Conservation (phyloP, 1,140 invertebrate genomes). For the Aphis gossypii region DNA sequence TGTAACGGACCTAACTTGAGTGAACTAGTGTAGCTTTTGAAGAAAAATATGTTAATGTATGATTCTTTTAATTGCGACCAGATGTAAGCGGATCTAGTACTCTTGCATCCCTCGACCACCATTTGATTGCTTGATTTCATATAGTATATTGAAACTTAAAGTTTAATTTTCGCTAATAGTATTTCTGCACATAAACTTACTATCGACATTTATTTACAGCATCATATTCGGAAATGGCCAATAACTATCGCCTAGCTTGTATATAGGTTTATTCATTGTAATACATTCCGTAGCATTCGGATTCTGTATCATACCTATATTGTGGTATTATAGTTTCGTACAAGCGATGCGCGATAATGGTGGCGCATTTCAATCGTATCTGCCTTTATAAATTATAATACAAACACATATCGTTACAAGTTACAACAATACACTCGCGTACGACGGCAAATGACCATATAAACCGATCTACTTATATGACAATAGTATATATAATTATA, state of each 20-base stretch:
- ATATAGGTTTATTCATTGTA: not conserved
- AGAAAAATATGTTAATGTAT: not conserved
- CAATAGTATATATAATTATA: not conserved
- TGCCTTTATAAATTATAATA: not conserved
- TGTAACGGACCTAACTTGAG: not conserved
- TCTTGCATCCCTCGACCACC: not conserved
- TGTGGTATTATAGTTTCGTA: not conserved
- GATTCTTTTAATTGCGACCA: not conserved
- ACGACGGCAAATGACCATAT: not conserved
- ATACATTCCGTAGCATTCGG: not conserved
- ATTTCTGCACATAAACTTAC: not conserved
- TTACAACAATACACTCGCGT: not conserved
- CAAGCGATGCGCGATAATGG: not conserved
- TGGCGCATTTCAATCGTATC: not conserved
- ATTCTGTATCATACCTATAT: not conserved
- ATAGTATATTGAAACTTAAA: not conserved
- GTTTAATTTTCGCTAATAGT: not conserved
- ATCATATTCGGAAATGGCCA: not conserved
- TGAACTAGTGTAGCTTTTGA: not conserved
- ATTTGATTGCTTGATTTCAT: not conserved
- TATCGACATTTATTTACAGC: not conserved
- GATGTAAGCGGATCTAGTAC: not conserved
- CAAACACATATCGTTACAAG: not conserved
- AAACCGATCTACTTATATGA: not conserved
- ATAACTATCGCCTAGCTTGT: not conserved